Evolutionary conservation across 2,113 vertebrate genomes (phyloP).

Genomic region (Tyto alba): DNA sequence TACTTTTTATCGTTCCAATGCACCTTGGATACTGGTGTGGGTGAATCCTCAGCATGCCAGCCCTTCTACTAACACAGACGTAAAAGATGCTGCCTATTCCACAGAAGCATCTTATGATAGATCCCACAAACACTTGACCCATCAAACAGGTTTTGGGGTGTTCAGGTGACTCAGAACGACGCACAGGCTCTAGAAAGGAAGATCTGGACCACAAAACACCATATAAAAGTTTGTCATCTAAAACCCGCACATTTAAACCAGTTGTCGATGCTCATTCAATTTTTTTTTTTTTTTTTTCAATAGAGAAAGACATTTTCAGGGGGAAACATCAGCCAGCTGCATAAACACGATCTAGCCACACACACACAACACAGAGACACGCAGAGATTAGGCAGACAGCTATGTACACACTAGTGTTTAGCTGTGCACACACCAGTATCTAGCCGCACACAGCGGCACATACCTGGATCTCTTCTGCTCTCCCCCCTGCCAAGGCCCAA

Average conservation of each 20-base stretch:
- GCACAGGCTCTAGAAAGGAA: not conserved
- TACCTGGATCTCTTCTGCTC: not conserved
- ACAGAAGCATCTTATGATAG: not conserved
- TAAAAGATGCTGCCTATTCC: not conserved
- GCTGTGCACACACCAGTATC: not conserved
- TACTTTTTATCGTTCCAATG: slow-evolving; percentile 36
- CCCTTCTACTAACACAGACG: not conserved
- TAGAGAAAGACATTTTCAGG: not conserved
- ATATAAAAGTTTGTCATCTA: not conserved
- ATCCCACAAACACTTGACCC: not conserved
- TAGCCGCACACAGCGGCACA: not conserved
- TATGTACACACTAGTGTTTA: not conserved
- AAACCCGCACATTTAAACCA: not conserved
- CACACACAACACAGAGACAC: not conserved
- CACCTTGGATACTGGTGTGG: not conserved
- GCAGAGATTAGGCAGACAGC: not conserved
- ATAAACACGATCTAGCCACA: not conserved
- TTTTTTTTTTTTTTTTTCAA: not conserved
- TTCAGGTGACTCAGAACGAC: not conserved
- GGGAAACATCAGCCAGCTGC: not conserved
- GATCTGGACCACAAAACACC: not conserved
- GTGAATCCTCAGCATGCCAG: not conserved
- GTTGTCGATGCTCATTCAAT: not conserved
- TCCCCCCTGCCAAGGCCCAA: not conserved
- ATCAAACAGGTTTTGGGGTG: not conserved